Percentiles rank a stretch among this genome's conserved stretches.
These are phyloP conservation scores for Paramormyrops kingsleyae DNA, from an alignment of 2,113 vertebrate genomes.

Conservation along the genomic window DNA sequence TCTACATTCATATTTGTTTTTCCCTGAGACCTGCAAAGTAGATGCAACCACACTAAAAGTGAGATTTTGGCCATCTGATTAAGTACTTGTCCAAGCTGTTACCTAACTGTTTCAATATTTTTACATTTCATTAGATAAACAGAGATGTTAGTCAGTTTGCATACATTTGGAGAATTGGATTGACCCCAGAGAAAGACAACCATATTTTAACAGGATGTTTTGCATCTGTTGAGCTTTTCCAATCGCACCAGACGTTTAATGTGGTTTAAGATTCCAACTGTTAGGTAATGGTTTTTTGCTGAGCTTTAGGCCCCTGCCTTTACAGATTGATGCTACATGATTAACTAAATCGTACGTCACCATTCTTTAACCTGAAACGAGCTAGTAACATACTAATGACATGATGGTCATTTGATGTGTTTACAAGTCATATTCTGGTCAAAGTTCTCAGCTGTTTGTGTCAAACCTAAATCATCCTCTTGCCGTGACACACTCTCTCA, in stretches of 20 bases:
- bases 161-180: neutral
- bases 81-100: neutral
- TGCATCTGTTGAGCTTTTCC: neutral
- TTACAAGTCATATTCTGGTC: neutral
- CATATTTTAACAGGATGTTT: neutral
- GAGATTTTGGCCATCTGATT: neutral
- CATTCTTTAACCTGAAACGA: neutral
- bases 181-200: neutral
- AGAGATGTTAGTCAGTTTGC: neutral
- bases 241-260: neutral
- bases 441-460: neutral
- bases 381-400: neutral
- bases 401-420: neutral
- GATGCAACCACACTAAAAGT: neutral
- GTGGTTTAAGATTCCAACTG: neutral
- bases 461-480: neutral
- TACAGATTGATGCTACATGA: neutral
- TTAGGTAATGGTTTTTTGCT: neutral
- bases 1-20: neutral
- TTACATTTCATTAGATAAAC: neutral
- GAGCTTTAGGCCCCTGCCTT: neutral
- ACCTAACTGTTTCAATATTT: neutral
- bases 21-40: neutral
- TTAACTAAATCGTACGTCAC: neutral
- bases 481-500: too few relatives aligned